These are phyloP conservation scores for Anser cygnoides DNA, from an alignment of 2,113 vertebrate species.

Conservation along the genomic window DNA sequence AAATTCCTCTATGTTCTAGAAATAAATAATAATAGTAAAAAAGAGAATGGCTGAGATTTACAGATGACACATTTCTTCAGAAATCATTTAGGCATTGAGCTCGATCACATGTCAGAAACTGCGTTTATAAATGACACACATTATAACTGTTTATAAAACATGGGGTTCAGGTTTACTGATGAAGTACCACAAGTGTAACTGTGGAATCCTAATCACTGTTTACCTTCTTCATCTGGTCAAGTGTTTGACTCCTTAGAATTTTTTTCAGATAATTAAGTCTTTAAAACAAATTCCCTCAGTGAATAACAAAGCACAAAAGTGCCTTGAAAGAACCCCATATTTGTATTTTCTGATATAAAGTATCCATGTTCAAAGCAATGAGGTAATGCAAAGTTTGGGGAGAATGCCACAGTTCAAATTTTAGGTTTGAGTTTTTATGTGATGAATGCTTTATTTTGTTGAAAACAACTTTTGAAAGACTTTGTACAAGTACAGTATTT, in stretches of 20 bases:
- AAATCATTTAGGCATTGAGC: neutral
- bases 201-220: neutral
- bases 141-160: neutral
- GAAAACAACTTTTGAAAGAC: neutral
- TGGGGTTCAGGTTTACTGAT: neutral
- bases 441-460: neutral
- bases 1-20: neutral
- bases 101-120: neutral
- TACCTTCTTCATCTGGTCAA: neutral
- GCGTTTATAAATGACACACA: neutral
- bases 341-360: neutral
- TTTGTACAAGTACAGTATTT: neutral
- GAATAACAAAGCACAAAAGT: neutral
- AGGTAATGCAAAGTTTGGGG: neutral
- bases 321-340: neutral
- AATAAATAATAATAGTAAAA: neutral
- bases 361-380: neutral
- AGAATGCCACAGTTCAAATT: neutral
- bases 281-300: neutral
- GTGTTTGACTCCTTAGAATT: neutral
- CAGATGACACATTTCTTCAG: neutral
- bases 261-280: neutral
- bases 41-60: neutral
- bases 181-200: neutral
- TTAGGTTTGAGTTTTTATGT: neutral